Percentiles rank a stretch among this genome's conserved stretches.
These are phyloP conservation scores for Penaeus monodon DNA, from an alignment of 2,888 invertebrate genomes.

Conservation along the genomic window DNA sequence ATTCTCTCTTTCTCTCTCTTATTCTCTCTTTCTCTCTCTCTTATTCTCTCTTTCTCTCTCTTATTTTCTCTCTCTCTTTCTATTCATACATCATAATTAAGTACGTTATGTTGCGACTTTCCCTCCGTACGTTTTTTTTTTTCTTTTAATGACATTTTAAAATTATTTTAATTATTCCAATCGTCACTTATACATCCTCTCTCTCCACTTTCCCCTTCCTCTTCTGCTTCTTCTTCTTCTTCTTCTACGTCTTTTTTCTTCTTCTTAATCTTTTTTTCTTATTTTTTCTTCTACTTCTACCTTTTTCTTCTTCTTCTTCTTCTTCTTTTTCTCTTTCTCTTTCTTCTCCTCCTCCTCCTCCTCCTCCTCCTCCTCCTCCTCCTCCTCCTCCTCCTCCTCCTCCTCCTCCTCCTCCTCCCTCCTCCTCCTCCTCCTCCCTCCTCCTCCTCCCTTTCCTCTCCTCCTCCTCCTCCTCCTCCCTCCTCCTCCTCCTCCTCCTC, in stretches of 20 bases:
- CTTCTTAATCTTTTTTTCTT: not conserved
- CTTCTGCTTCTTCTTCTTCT: no score
- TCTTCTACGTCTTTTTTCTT: not conserved
- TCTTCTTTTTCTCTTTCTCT: not conserved
- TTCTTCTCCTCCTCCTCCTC: not conserved
- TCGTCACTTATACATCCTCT: not conserved
- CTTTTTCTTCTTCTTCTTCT: not conserved
- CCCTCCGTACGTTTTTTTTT: not conserved
- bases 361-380: not conserved
- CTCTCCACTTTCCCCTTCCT: not conserved
- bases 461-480: no score
- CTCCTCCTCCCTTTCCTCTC: no score
- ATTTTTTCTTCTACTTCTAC: not conserved
- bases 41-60: no score
- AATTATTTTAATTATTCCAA: not conserved
- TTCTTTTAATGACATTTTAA: no score
- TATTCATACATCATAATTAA: no score
- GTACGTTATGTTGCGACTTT: no score
- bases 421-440: no score
- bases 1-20: not conserved
- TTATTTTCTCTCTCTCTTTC: no score
- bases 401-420: not conserved
- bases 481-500: no score
- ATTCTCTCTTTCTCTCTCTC: not conserved
- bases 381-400: not conserved